Evolutionary conservation across 2,888 invertebrate genomes (phyloP), one percentile per base, ranked within the genome.

Genomic region (Cremastinae sp.): DNA sequence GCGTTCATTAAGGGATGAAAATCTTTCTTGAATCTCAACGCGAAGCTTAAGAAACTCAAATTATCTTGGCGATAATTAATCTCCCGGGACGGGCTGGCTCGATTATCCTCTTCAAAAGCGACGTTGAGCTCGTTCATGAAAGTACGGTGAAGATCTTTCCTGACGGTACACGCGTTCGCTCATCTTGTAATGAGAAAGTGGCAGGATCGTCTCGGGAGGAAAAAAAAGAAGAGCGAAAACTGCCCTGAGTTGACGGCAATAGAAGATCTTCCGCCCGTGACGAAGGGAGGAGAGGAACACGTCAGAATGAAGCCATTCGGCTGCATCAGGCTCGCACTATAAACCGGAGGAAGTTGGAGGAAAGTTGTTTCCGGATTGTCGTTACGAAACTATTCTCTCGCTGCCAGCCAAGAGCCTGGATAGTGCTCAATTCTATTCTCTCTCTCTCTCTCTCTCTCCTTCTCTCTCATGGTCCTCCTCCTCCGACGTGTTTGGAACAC

Each of bases 331-430:
- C 53, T 53, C 59, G 53, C 18, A 37, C 53, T 28, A 37, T 14
- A 20, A 65, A 47, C 14, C 64, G 43, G 18, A 14, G 39, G 12
- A 65, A 70, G 69, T 76, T 73, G 55, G 20, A n/a, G 16, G 64
- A 73, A 69, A 76, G 73, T 76, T 73, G 73, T 59, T 70, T 76
- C 41, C 64, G 69, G 76, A 73, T 76, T 76, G 73, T 73, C 69
- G 73, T 75, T 62, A 56, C 75, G 62, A 69, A 76, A 76, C 72
- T 76, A 64, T 73, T 76, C 59, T 49, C 28, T 16, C 43, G 35
- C 22, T 47, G 55, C 3, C 18, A 28, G 3, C 37, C 47, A 35
- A 49, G 39, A 45, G 12, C 22, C 20, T 12, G 37, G 28, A 16
- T 53, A 39, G 22, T 61, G 41, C 43, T 59, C 53, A 28, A 53